Base-by-base conservation (phyloP, 2,888 invertebrate species). In the Drosophila fungiperda region DNA sequence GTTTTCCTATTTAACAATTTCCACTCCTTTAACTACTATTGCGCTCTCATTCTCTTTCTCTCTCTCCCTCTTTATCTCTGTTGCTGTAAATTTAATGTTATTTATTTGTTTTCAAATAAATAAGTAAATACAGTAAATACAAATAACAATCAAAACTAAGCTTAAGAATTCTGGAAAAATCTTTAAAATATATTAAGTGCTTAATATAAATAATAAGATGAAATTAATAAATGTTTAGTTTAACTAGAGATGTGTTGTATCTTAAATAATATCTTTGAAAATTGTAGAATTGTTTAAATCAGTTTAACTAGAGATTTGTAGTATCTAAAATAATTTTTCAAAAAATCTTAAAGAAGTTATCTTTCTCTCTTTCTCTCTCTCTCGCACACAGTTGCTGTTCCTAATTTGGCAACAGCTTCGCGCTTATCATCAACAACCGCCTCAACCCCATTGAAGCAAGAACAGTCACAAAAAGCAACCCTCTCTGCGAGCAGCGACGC, bases 351-450 rank as follows among this genome's bases (percentile, higher is more conserved):
- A 42, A 12, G 6, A 20, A 42, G 26, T 23, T 23, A 15, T 52
- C 15, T 52, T 12, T n/a, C 3, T 52, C 12, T 42, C 42, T 55
- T 65, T 3, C 9, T 42, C 42, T 55, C 67, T 3, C 9, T 3
- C n/a, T 5, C 40, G 9, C n/a, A 11, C 42, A 3, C 20, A 23
- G 45, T 15, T 73, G 76, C 63, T 65, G 69, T 60, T 70, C 61
- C 69, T 59, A 74, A 82, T 76, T 83, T 78, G 75, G 64, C 80
- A 38, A 26, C 66, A 82, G 73, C 73, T 79, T 65, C 74, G 61
- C 71, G 82, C 78, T 81, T 77, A 84, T 82, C 87, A 86, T 80
- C 87, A 72, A 80, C 15, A 45, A 45, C 23, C 45, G 23, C 8
- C 68, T 69, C 76, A 74, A 72, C 78, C 77, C 70, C 61, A 68